Percentiles rank a stretch among this genome's conserved stretches.
These are phyloP conservation scores for Elephantulus edwardii DNA, from an alignment of 2,113 vertebrate genomes.

Conservation along the genomic window DNA sequence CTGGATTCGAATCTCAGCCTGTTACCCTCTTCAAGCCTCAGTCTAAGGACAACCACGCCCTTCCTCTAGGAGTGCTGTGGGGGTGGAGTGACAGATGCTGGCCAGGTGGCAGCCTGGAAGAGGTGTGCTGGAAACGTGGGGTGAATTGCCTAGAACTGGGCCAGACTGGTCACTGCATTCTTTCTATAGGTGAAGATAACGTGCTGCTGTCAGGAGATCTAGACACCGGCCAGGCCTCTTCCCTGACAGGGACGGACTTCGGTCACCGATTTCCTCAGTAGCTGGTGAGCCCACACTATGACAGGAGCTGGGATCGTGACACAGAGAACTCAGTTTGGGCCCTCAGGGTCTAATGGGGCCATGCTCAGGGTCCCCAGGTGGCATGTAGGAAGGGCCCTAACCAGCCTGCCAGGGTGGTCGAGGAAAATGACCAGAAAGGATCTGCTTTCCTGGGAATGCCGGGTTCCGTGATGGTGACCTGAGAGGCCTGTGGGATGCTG, in stretches of 20 bases:
- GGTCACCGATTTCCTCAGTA: too few relatives aligned
- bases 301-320: not conserved
- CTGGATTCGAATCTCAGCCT: not conserved
- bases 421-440: not conserved
- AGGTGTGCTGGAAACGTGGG: not conserved
- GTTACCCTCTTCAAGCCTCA: not conserved
- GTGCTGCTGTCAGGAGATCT: not conserved
- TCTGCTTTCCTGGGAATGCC: not conserved
- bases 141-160: too few relatives aligned
- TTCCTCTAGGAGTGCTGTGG: not conserved
- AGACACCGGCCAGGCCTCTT: not conserved
- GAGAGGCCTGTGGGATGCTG: not conserved
- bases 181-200: accelerated
- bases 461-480: too few relatives aligned
- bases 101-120: not conserved
- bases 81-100: not conserved
- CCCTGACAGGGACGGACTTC: too few relatives aligned
- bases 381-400: not conserved
- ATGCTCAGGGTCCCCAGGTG: not conserved
- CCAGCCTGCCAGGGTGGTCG: not conserved
- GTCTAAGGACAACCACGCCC: not conserved
- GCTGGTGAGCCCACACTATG: too few relatives aligned
- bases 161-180: not conserved
- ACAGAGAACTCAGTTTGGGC: not conserved
- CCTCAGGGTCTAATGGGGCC: not conserved